Evolutionary conservation across 1,140 invertebrate genomes (phyloP), one percentile per base, ranked within the genome.

Genomic region (Psix sp.): DNA sequence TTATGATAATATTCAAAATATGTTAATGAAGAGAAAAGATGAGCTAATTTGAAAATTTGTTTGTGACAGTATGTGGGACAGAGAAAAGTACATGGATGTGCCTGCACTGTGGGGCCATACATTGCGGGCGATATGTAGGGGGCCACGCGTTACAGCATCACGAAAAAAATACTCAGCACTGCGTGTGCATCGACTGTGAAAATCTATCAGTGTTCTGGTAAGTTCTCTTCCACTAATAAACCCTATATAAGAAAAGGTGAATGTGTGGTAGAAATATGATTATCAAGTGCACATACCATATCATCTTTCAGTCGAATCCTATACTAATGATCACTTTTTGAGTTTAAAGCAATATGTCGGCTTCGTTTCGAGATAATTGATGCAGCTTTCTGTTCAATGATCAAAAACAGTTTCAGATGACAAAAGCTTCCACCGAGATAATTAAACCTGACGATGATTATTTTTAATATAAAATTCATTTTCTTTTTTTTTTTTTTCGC

Each of bases 111-210:
- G 93, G 93, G 3, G 84, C 88, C 9, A 86, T 94, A 29, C 90
- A 92, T 74, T 95, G 94, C 88, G 93, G 93, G 45, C 90, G 93
- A 56, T 95, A 94, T 85, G 89, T 93, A 11, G 92, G 91, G 79
- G 93, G 90, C 14, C 94, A 95, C 89, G 93, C 93, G 42, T 90
- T 93, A 76, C 82, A 89, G 74, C 94, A 95, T 87, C 91, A 90
- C 76, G 90, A 93, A 81, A 85, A 88, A 74, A 84, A 87, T 75
- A 82, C 82, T 75, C 86, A 90, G 62, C 93, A 94, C 82, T 89
- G 90, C 76, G 88, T 94, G 20, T 93, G 92, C 82, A 91, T 95
- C 86, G 93, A 94, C 83, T 93, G 92, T 86, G 89, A 92, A 82
- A 91, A 88, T 77, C 89, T 90, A 78, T 90, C 92, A 68, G 92